phyloP scores from a whole-genome alignment of 2,113 vertebrate genomes.

The Pica pica region DNA sequence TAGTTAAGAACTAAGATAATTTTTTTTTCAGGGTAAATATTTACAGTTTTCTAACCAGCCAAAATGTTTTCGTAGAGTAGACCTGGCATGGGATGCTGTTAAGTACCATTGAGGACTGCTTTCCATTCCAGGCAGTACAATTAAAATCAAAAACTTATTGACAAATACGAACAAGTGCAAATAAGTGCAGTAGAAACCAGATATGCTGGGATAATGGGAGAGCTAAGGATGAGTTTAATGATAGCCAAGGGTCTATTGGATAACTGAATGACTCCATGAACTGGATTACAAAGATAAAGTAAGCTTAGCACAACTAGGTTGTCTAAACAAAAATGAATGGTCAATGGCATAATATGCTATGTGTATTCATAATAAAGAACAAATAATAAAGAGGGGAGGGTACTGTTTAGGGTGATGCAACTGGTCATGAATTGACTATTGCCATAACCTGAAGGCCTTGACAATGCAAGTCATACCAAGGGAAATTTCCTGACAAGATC shows the following conservation, averaged over 20 bases:
- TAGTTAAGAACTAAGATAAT: neutral
- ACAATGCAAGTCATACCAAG: neutral
- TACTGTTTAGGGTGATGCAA: neutral
- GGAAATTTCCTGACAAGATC: neutral
- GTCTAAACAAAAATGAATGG: neutral
- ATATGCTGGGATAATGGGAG: neutral
- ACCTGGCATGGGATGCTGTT: neutral
- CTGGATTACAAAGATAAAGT: neutral
- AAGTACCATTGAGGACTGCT: neutral
- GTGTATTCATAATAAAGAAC: neutral
- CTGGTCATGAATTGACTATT: neutral
- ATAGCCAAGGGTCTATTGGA: neutral
- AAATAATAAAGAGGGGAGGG: neutral
- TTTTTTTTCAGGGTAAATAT: neutral
- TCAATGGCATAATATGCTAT: neutral
- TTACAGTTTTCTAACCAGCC: neutral
- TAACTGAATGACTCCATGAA: neutral
- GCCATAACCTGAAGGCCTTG: neutral
- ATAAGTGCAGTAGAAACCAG: neutral
- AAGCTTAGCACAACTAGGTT: neutral
- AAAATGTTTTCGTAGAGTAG: neutral
- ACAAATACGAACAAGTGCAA: neutral
- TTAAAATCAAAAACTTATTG: neutral
- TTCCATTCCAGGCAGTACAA: neutral
- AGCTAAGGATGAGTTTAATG: neutral